These are phyloP conservation scores for Leucozona laternaria DNA, from an alignment of 2,888 invertebrate genomes.

Conservation along the genomic window DNA sequence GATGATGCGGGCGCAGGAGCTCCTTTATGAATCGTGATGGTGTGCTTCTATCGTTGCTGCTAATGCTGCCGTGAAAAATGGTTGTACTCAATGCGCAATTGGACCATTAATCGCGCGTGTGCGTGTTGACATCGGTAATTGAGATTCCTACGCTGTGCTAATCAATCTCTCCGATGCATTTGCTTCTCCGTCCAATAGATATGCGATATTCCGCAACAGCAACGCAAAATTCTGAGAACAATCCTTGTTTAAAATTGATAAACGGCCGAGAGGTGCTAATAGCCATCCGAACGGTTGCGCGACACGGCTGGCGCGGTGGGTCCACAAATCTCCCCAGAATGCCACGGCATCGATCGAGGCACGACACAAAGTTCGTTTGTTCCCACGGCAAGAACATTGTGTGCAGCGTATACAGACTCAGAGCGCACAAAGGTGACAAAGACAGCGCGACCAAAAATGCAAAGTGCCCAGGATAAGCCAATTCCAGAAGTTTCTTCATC, in stretches of 20 bases:
- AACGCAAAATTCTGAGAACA: constrained; percentile 32
- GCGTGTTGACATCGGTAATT: constrained; percentile 74
- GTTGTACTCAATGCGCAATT: constrained; percentile 59
- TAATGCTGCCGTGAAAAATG: constrained; percentile 58
- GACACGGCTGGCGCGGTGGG: not conserved
- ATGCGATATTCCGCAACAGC: too few species aligned
- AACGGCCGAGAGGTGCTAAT: constrained; percentile 71
- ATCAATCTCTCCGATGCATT: constrained; percentile 60
- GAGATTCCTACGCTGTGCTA: constrained; percentile 71
- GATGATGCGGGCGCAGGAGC: constrained; percentile 12
- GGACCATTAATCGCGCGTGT: constrained; percentile 75
- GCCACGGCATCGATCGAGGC: constrained; percentile 52
- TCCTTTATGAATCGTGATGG: not conserved
- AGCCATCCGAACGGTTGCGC: constrained; percentile 24
- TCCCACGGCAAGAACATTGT: constrained; percentile 62
- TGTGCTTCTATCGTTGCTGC: constrained; percentile 25
- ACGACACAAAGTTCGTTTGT: constrained; percentile 54
- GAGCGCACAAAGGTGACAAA: constrained; percentile 71
- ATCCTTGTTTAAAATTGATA: constrained; percentile 63
- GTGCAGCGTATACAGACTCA: not conserved
- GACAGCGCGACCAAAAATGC: constrained; percentile 73
- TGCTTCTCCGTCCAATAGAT: constrained; percentile 29
- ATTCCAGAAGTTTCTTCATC: constrained; percentile 73
- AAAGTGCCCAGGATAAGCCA: constrained; percentile 72
- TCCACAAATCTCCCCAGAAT: constrained; percentile 52